These are phyloP conservation scores for Metopolophium dirhodum DNA, from an alignment of 1,140 invertebrate genomes.

Conservation along the genomic window DNA sequence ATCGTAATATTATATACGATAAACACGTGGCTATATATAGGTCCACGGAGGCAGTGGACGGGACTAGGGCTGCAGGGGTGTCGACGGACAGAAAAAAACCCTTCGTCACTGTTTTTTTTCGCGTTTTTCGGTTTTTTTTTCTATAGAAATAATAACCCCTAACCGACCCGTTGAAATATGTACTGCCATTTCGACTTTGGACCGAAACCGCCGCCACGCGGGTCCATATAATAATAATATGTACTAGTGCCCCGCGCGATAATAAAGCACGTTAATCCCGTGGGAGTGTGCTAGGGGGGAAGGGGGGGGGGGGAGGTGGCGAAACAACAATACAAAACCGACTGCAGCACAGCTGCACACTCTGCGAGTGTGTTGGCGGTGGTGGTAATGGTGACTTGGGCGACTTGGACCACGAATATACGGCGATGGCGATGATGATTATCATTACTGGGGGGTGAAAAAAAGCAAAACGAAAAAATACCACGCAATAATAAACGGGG, in stretches of 20 bases:
- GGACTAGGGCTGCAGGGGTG: not conserved
- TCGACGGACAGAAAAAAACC: not conserved
- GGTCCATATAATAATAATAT: not conserved
- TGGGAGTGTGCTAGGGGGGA: not conserved
- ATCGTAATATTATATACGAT: not conserved
- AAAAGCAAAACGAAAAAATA: not conserved
- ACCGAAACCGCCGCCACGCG: not conserved
- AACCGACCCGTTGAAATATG: slow-evolving; percentile 16
- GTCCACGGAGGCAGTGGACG: not conserved
- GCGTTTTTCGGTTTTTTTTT: not conserved
- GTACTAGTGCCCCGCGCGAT: not conserved
- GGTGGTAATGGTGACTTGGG: not conserved
- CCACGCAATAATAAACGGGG: not conserved
- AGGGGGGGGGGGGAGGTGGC: not conserved
- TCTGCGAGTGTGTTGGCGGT: not conserved
- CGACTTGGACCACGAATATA: not conserved
- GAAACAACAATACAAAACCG: not conserved
- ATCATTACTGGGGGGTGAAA: not conserved
- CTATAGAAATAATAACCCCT: slow-evolving; percentile 4
- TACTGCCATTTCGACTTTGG: not conserved
- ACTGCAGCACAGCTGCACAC: not conserved
- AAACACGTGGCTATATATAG: not conserved
- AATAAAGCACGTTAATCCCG: not conserved
- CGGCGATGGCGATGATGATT: not conserved
- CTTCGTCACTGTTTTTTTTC: slow-evolving; percentile 2